Conservation (phyloP, 2,888 invertebrate species). For the Hesperia comma region DNA sequence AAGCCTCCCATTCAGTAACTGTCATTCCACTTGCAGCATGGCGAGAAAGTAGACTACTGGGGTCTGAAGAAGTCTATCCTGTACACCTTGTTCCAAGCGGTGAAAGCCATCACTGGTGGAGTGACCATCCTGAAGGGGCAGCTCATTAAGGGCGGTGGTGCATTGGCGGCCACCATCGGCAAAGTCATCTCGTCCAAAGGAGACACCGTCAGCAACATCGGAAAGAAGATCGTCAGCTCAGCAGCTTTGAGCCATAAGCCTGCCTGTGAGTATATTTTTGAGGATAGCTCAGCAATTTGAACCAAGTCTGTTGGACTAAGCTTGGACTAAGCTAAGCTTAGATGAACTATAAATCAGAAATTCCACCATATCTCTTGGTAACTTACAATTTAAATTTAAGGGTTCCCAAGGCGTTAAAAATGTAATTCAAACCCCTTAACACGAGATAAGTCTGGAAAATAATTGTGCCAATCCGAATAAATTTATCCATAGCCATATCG, state of each 20-base stretch:
- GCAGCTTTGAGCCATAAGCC: slow-evolving; percentile 84
- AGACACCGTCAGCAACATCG: slow-evolving; percentile 90
- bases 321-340: too few relatives aligned
- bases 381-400: too few relatives aligned
- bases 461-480: too few relatives aligned
- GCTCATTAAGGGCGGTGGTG: slow-evolving; percentile 92
- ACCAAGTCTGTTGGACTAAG: too few relatives aligned
- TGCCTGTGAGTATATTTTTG: neutral
- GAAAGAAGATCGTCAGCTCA: slow-evolving; percentile 90
- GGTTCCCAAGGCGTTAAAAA: too few relatives aligned
- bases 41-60: slow-evolving; percentile 86
- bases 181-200: slow-evolving; percentile 89
- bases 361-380: too few relatives aligned
- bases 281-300: too few relatives aligned
- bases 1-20: neutral
- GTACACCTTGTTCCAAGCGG: slow-evolving; percentile 92
- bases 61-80: slow-evolving; percentile 92
- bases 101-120: slow-evolving; percentile 94
- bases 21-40: slow-evolving; percentile 47
- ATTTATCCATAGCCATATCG: too few relatives aligned
- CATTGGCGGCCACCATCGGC: slow-evolving; percentile 74
- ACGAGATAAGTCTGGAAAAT: too few relatives aligned
- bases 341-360: too few relatives aligned
- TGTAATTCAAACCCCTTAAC: too few relatives aligned
- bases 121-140: slow-evolving; percentile 94